phyloP scores from a whole-genome alignment of 2,888 invertebrate species.

The Lobophora halterata region DNA sequence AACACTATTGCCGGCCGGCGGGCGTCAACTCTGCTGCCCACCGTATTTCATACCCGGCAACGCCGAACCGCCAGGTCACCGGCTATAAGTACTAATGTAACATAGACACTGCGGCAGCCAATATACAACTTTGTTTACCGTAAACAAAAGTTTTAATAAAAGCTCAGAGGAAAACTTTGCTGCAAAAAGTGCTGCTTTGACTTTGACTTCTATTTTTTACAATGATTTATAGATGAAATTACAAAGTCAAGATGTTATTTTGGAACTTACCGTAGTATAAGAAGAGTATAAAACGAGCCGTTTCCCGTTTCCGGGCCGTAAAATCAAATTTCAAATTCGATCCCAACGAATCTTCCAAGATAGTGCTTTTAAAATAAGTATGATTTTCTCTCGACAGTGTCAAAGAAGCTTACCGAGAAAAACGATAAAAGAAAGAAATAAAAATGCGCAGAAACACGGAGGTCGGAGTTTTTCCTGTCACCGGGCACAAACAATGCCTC shows the following conservation, averaged over 20 bases:
- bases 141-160: constrained; percentile 36
- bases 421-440: constrained; percentile 57
- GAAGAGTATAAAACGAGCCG: no score
- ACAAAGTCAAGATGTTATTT: neutral
- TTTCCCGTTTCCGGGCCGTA: no score
- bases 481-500: constrained; percentile 79
- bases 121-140: constrained; percentile 34
- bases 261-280: no score
- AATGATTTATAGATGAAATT: constrained; percentile 4
- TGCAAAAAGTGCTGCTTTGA: constrained; percentile 13
- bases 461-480: constrained; percentile 81
- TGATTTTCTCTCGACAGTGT: constrained; percentile 65
- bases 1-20: constrained; percentile 46
- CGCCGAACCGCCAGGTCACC: constrained; percentile 28
- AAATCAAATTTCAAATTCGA: constrained; percentile 4
- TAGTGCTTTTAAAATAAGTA: constrained; percentile 61
- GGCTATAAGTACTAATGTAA: constrained; percentile 43
- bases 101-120: constrained; percentile 40
- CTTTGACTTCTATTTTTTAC: constrained; percentile 14
- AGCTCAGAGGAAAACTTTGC: constrained; percentile 26
- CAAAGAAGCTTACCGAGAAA: constrained; percentile 71
- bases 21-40: constrained; percentile 31
- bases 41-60: constrained; percentile 47
- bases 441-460: constrained; percentile 79
- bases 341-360: constrained; percentile 39